Evolutionary conservation across 2,888 invertebrate species (phyloP).

Genomic region (Drosophila heteroneura): DNA sequence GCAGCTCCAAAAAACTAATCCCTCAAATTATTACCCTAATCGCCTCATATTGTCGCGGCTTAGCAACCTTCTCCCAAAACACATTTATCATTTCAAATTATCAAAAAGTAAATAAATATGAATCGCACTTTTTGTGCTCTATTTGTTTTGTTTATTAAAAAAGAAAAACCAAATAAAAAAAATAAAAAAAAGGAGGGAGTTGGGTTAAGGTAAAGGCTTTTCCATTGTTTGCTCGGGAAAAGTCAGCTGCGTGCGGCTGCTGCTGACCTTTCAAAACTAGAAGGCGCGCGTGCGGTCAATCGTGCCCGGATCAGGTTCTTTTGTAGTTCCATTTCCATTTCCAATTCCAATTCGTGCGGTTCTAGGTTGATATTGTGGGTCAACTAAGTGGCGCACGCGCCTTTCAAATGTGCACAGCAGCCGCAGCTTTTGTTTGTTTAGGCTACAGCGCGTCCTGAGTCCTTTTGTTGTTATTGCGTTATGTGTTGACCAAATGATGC

Average conservation of each 20-base stretch:
- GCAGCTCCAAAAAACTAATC: slow-evolving; percentile 53
- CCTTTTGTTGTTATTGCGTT: slow-evolving; percentile 1
- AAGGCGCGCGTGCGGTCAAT: slow-evolving; percentile 48
- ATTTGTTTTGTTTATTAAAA: slow-evolving; percentile 72
- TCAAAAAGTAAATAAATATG: slow-evolving; percentile 74
- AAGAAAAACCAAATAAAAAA: slow-evolving; percentile 3
- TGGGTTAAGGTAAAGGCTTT: slow-evolving; percentile 20
- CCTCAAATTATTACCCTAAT: slow-evolving; percentile 79
- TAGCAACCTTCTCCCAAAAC: slow-evolving; percentile 48
- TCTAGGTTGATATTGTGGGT: slow-evolving; percentile 2
- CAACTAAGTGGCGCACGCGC: slow-evolving; percentile 40
- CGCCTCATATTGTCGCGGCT: slow-evolving; percentile 75
- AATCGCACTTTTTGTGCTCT: slow-evolving; percentile 44
- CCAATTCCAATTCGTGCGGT: slow-evolving; percentile 2
- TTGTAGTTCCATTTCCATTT: slow-evolving; percentile 1
- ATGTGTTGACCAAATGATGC: slow-evolving; percentile 49
- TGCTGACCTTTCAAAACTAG: slow-evolving; percentile 34
- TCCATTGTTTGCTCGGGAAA: slow-evolving; percentile 28
- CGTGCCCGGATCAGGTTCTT: slow-evolving; percentile 36
- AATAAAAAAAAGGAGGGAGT: background rate
- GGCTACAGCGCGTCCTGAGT: slow-evolving; percentile 33
- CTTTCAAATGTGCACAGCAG: slow-evolving; percentile 29
- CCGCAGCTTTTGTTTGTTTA: slow-evolving; percentile 65
- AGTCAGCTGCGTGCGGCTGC: slow-evolving; percentile 50
- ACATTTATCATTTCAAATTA: slow-evolving; percentile 57